Conservation (phyloP, 23 tunicate species). For the Styela clava region DNA sequence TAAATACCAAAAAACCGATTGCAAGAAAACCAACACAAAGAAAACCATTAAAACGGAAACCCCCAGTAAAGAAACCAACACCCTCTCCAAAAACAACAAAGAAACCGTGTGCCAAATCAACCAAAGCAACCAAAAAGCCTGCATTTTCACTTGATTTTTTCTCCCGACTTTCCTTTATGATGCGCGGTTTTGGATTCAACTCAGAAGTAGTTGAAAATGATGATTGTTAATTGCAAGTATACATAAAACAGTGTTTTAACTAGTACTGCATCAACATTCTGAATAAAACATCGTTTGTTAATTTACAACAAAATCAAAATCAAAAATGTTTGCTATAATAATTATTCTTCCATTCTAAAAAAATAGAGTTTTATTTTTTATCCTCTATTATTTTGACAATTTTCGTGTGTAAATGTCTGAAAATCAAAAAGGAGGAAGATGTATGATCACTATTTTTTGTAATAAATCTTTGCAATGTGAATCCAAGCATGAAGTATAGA, state of each 20-base stretch:
- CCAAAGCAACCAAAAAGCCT: neutral
- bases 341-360: neutral
- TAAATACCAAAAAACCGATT: neutral
- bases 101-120: neutral
- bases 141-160: conserved; percentile 8
- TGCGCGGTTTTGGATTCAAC: neutral
- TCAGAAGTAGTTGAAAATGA: conserved; percentile 5
- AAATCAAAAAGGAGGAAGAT: too few relatives aligned
- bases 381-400: neutral
- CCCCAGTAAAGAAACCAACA: neutral
- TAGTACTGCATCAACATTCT: neutral
- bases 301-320: too few relatives aligned
- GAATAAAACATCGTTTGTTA: too few relatives aligned
- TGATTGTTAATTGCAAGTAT: neutral
- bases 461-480: too few relatives aligned
- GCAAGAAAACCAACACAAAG: too few relatives aligned
- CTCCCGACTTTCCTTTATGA: neutral
- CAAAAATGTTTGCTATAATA: too few relatives aligned
- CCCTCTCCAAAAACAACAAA: conserved; percentile 4
- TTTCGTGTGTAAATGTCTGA: too few relatives aligned
- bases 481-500: too few relatives aligned
- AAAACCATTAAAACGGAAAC: too few relatives aligned
- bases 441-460: too few relatives aligned
- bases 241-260: neutral
- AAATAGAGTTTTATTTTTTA: neutral